Evolutionary conservation across 2,797 vertebrate species (phyloP).

Genomic region (Oophaga sylvatica): DNA sequence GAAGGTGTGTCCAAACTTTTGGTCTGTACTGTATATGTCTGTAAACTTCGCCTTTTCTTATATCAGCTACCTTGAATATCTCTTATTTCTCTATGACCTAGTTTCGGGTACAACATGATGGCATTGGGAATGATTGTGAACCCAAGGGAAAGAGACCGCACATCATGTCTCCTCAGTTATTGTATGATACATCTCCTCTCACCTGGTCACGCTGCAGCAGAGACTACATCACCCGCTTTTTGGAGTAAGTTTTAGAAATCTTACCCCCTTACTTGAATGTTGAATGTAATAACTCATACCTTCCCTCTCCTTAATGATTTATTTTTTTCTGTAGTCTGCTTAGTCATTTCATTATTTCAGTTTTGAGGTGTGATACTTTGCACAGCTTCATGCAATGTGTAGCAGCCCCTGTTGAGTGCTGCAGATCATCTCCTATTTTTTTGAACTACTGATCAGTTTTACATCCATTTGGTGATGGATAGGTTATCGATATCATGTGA

Average conservation of each 20-base stretch:
- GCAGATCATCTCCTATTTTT: too few relatives aligned
- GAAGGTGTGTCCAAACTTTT: too few relatives aligned
- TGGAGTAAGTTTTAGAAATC: constrained; percentile 85
- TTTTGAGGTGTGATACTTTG: neutral
- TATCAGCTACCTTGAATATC: neutral
- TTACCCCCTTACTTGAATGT: neutral
- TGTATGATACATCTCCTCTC: constrained; percentile 89
- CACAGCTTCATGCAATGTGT: neutral
- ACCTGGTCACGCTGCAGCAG: constrained; percentile 97
- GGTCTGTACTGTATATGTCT: neutral
- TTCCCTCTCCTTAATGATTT: neutral
- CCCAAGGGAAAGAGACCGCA: constrained; percentile 94
- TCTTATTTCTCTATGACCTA: constrained; percentile 76
- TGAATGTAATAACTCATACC: neutral
- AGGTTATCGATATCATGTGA: neutral
- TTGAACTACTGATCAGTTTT: too few relatives aligned
- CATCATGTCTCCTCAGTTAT: constrained; percentile 99
- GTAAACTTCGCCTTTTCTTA: neutral
- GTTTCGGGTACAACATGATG: constrained; percentile 99
- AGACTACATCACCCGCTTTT: constrained; percentile 95
- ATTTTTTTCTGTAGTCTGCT: neutral
- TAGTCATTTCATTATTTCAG: neutral
- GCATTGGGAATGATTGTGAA: constrained; percentile 95
- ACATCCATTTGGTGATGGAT: too few relatives aligned
- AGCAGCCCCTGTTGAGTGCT: too few relatives aligned